phyloP scores from a whole-genome alignment of 2,888 invertebrate species.

The Megalurothrips usitatus region DNA sequence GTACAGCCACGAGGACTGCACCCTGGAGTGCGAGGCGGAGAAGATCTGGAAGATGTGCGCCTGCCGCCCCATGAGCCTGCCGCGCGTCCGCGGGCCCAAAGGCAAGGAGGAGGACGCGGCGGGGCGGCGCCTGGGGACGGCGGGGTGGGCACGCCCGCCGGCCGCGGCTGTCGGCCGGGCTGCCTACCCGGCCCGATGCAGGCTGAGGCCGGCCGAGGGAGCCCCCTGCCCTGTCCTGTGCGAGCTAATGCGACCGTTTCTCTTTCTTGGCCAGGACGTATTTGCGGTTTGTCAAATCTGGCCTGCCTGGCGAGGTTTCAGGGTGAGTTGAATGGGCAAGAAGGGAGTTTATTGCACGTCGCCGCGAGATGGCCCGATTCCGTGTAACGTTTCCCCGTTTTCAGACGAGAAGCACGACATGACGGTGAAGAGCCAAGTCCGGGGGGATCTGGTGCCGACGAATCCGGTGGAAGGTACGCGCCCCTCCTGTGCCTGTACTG shows the following conservation, averaged over 20 bases:
- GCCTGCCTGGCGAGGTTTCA: not conserved
- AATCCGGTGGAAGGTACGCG: not conserved
- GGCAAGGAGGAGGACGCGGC: too few species aligned
- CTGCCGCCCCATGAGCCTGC: not conserved
- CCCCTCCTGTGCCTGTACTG: not conserved
- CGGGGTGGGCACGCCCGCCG: not conserved
- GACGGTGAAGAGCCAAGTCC: not conserved
- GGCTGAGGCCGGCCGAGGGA: not conserved
- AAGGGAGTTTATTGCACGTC: too few species aligned
- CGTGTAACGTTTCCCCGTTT: not conserved
- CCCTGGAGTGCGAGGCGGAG: not conserved
- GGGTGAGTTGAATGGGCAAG: too few species aligned
- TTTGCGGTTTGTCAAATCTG: not conserved
- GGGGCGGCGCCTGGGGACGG: too few species aligned
- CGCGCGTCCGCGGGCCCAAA: not conserved
- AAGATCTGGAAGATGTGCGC: not conserved
- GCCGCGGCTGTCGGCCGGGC: not conserved
- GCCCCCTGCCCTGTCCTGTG: too few species aligned
- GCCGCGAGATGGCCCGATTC: not conserved
- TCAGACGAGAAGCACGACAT: not conserved
- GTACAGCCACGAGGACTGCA: not conserved
- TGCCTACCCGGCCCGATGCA: not conserved
- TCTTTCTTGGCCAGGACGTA: not conserved
- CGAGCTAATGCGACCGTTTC: too few species aligned
- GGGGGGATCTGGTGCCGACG: not conserved